Conservation (phyloP, 2,113 vertebrate species). For the Zapus hudsonius region DNA sequence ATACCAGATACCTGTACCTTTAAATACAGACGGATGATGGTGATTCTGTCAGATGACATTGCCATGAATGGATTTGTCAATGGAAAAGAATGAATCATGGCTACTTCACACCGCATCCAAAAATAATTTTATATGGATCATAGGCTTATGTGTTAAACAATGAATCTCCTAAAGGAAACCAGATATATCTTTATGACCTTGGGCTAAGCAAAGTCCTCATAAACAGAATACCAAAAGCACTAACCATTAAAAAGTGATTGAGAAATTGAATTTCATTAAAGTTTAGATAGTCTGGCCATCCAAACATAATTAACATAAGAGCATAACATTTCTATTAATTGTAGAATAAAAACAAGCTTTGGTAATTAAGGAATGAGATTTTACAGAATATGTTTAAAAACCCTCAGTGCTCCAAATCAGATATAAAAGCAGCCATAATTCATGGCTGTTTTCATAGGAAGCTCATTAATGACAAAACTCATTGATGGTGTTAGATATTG, state of each 20-base stretch:
- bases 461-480: background rate
- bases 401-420: background rate
- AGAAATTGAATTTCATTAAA: constrained; percentile 46
- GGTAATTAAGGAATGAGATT: background rate
- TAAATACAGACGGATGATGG: background rate
- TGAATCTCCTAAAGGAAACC: constrained; percentile 36
- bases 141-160: constrained; percentile 39
- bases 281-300: background rate
- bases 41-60: constrained; percentile 37
- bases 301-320: background rate
- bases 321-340: background rate
- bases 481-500: background rate
- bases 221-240: constrained; percentile 13
- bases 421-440: background rate
- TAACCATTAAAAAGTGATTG: background rate
- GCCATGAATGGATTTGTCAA: background rate
- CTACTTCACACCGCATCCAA: background rate
- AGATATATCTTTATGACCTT: constrained; percentile 39
- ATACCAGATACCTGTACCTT: background rate
- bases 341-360: background rate
- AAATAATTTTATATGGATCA: constrained; percentile 60
- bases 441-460: background rate
- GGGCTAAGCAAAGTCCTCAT: background rate
- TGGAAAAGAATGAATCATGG: constrained; percentile 23
- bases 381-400: background rate